Conservation (phyloP, 2,888 invertebrate species). For the Eristalis pertinax region DNA sequence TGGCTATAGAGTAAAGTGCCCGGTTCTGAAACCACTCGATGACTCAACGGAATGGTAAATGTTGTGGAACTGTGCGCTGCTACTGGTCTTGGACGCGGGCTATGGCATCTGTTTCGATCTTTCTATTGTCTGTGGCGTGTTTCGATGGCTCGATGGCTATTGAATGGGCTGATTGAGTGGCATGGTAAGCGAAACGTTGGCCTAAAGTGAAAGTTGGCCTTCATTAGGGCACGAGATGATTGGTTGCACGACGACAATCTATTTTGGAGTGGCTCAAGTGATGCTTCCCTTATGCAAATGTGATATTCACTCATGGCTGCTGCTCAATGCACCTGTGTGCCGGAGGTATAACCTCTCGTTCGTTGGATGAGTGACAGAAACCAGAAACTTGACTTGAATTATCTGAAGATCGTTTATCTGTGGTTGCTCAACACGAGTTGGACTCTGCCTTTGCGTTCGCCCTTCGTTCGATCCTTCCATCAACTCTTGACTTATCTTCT, state of each 20-base stretch:
- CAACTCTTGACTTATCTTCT: background rate
- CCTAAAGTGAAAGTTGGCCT: constrained; percentile 45
- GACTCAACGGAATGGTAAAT: constrained; percentile 26
- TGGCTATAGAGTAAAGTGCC: constrained; percentile 37
- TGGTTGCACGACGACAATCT: constrained; percentile 7
- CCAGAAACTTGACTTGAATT: background rate
- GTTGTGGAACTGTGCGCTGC: constrained; percentile 56
- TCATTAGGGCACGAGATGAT: constrained; percentile 11
- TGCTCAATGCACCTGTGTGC: background rate
- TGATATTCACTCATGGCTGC: background rate
- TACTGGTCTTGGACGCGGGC: constrained; percentile 57
- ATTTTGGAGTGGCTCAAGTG: constrained; percentile 5
- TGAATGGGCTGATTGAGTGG: constrained; percentile 34
- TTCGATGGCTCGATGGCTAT: constrained; percentile 25
- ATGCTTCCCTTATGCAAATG: background rate
- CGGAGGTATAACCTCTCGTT: background rate
- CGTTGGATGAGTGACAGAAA: background rate
- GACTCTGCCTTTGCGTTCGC: background rate
- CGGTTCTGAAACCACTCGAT: constrained; percentile 45
- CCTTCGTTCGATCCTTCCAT: background rate
- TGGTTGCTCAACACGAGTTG: too few species aligned
- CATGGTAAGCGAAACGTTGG: constrained; percentile 13
- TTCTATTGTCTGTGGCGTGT: constrained; percentile 21
- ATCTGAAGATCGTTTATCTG: background rate
- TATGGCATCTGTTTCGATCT: constrained; percentile 21